phyloP scores from a whole-genome alignment of 2,888 invertebrate species.

The Orthosia gracilis region DNA sequence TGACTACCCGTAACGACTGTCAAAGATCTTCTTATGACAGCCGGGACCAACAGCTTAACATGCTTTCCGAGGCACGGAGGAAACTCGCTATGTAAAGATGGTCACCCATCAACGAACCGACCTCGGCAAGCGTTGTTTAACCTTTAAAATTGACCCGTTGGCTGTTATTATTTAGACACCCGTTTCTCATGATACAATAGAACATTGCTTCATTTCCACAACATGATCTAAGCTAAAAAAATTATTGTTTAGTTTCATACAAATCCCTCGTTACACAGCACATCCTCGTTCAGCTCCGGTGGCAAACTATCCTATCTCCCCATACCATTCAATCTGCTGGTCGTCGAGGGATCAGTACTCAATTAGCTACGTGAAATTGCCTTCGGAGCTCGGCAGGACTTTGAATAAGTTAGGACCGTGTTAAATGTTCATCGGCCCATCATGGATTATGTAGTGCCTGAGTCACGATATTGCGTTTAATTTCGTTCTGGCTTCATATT shows the following conservation, averaged over 20 bases:
- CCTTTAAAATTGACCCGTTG: too few species aligned
- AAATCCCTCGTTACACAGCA: slow-evolving; percentile 1
- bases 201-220: background rate
- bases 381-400: slow-evolving; percentile 56
- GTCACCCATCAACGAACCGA: too few species aligned
- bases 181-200: too few species aligned
- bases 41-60: too few species aligned
- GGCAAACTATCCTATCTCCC: background rate
- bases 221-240: too few species aligned
- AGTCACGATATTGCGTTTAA: slow-evolving; percentile 28
- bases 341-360: slow-evolving; percentile 56
- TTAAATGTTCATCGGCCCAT: slow-evolving; percentile 55
- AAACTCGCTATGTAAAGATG: too few species aligned
- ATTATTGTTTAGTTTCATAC: background rate
- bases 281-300: slow-evolving; percentile 3
- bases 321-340: slow-evolving; percentile 43
- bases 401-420: slow-evolving; percentile 67
- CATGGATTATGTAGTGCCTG: slow-evolving; percentile 12
- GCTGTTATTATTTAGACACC: too few species aligned
- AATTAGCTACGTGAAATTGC: slow-evolving; percentile 68
- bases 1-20: too few species aligned
- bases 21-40: too few species aligned
- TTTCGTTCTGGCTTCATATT: slow-evolving; percentile 2
- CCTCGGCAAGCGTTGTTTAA: too few species aligned
- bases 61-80: too few species aligned